Base-by-base conservation (phyloP, 2,888 invertebrate genomes). In the Copidosoma aretas region DNA sequence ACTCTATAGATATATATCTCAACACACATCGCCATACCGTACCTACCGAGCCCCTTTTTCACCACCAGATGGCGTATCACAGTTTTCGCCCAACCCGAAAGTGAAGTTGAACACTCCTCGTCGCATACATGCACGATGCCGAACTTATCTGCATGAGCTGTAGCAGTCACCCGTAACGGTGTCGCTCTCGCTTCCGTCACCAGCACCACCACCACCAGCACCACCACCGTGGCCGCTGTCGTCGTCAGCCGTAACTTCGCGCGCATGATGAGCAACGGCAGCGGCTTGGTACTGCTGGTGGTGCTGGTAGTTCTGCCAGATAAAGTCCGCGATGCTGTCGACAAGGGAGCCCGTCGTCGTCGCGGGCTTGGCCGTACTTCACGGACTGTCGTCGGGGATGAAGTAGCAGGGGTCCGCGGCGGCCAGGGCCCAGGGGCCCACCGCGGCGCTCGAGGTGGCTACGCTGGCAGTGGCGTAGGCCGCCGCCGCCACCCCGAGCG, bases 361-460 rank as follows among this genome's bases (percentile, higher is more conserved):
- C 21, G 41, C 43, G 17, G 43, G 43, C 43, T 46, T 14, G 43
- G n/a, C 17, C 25, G 10, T 51, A 60, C n/a, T 79, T 87, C 87
- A 87, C 85, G 88, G 88, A 86, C 88, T 87, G 86, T 88, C 88
- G 85, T 89, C 84, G 85, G 88, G 84, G 85, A 88, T 86, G 84
- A 88, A 87, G 86, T 88, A 84, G 88, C 88, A 88, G 84, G 88
- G 82, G 67, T 82, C 75, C 72, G 83, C 82, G 80, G 82, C 81
- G 79, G 43, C 43, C 17, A 82, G 80, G 78, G 81, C 80, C 82
- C 82, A 82, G 70, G 82, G 80, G 76, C 82, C 82, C 61, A 65
- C 71, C 46, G 64, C 64, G 74, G 81, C 78, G 75, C 80, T 78
- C 76, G 80, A 79, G 71, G 79, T 79, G 70, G 79, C 82, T 78